Conservation (phyloP, 2,113 vertebrate species). For the Clarias magur region DNA sequence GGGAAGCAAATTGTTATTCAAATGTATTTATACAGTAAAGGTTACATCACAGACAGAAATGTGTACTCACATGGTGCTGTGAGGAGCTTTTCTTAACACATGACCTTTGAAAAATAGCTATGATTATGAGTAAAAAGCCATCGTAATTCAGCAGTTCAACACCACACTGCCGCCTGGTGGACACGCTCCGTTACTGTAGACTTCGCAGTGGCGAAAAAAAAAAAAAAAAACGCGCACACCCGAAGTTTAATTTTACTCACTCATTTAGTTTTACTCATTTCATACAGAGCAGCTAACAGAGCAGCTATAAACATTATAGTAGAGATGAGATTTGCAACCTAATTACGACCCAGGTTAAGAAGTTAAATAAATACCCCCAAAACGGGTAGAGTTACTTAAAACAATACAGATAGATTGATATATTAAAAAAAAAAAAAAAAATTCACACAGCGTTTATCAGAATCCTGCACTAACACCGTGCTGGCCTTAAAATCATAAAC, state of each 20-base stretch:
- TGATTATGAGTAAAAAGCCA: too few species aligned
- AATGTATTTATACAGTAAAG: too few species aligned
- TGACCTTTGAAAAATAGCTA: too few species aligned
- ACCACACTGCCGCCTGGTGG: neutral
- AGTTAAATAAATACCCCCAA: neutral
- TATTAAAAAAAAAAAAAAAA: neutral
- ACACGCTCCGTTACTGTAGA: neutral
- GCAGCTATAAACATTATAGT: neutral
- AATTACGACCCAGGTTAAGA: neutral
- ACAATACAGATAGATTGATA: neutral
- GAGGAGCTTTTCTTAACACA: too few species aligned
- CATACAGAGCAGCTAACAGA: neutral
- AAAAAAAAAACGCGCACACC: neutral
- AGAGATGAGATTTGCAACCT: neutral
- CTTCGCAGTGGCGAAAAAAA: neutral
- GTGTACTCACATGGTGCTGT: too few species aligned
- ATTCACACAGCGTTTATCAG: neutral
- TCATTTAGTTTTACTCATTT: too few species aligned
- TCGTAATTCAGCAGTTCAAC: neutral
- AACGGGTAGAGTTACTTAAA: neutral
- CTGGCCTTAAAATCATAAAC: neutral
- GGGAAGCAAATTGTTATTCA: too few species aligned
- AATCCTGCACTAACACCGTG: neutral
- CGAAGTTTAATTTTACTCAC: neutral
- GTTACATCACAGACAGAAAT: too few species aligned